Evolutionary conservation across 2,113 vertebrate genomes (phyloP).

Genomic region (Prolemur simus): DNA sequence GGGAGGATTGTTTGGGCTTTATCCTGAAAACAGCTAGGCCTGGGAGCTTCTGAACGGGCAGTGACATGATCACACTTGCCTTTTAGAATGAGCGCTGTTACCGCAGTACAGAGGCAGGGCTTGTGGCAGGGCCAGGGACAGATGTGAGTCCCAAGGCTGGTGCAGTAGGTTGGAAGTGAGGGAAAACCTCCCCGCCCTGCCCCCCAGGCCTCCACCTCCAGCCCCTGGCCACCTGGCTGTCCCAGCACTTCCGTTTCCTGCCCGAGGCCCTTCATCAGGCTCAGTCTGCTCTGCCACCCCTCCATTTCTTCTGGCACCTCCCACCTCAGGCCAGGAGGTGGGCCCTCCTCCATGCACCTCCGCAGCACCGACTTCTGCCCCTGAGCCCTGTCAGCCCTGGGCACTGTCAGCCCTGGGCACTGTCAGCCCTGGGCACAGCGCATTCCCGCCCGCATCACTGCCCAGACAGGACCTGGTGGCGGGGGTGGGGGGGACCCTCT

Average conservation of each 20-base stretch:
- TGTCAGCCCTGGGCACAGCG: too few relatives aligned
- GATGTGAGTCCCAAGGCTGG: background rate
- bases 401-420: too few relatives aligned
- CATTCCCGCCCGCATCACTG: background rate
- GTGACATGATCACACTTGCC: background rate
- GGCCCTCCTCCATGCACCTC: background rate
- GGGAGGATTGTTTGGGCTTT: background rate
- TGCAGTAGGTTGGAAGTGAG: background rate
- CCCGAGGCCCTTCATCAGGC: background rate
- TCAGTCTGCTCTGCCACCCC: background rate
- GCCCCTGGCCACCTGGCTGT: background rate
- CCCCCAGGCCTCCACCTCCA: too few relatives aligned
- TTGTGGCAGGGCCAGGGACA: background rate
- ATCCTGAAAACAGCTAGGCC: background rate
- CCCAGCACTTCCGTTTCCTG: background rate
- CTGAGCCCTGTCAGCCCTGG: background rate
- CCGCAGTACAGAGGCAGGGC: background rate
- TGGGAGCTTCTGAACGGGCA: background rate
- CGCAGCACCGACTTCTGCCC: background rate
- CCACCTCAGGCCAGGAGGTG: background rate
- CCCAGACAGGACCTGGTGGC: background rate
- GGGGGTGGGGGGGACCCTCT: background rate
- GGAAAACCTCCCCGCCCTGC: background rate
- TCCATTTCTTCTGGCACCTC: background rate
- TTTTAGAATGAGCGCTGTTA: background rate